A percentile compares a stretch with the other conserved stretches of the same genome.
Conservation (phyloP, 2,797 vertebrate genomes). For the Helarctos malayanus region DNA sequence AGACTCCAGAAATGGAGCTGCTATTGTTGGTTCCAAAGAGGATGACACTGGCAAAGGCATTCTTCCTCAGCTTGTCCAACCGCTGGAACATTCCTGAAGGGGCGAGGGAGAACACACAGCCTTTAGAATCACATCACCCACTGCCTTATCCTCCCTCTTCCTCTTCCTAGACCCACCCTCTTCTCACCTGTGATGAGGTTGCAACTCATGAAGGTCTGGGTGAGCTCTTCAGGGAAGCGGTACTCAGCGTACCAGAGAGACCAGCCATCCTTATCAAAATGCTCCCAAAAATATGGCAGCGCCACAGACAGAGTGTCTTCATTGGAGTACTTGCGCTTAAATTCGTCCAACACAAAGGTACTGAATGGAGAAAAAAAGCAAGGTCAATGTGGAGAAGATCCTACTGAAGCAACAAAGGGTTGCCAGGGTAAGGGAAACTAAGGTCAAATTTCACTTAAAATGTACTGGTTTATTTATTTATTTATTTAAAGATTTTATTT, state of each 20-base stretch:
- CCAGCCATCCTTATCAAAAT: constrained; percentile 95
- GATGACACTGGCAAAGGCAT: constrained; percentile 95
- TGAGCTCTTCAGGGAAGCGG: constrained; percentile 94
- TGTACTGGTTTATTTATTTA: background rate
- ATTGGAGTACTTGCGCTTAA: constrained; percentile 98
- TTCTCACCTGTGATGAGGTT: constrained; percentile 95
- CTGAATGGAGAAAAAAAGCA: constrained; percentile 81
- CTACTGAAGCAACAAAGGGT: background rate
- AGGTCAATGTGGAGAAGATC: background rate
- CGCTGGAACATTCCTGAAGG: constrained; percentile 95
- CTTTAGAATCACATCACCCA: background rate
- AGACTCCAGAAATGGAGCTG: constrained; percentile 95
- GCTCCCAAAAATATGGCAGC: constrained; percentile 95
- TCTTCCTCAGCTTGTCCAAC: constrained; percentile 96
- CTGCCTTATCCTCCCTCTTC: background rate
- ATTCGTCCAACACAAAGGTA: constrained; percentile 95
- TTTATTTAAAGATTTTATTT: no score
- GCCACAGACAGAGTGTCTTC: constrained; percentile 95
- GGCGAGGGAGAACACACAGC: background rate
- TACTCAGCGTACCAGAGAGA: constrained; percentile 96
- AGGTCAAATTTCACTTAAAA: background rate
- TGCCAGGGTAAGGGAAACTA: background rate
- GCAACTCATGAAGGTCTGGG: constrained; percentile 96
- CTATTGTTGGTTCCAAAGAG: constrained; percentile 94
- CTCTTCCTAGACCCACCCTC: background rate